Conservation (phyloP, 2,797 vertebrate genomes). For the Halcyon badia region DNA sequence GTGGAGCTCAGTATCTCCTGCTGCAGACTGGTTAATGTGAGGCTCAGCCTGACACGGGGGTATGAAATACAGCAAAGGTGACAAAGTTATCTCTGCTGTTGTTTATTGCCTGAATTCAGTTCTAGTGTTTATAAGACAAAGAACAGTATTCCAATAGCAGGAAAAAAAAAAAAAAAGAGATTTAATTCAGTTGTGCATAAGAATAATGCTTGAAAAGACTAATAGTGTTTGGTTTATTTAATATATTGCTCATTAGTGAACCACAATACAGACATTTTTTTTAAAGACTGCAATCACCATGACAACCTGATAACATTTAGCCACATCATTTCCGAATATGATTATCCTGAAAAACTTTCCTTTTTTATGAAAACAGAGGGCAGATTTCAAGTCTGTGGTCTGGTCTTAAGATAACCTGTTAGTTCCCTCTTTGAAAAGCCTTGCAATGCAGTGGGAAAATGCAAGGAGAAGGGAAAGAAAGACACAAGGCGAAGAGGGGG, state of each 20-base stretch:
- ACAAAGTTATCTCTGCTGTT: conserved; percentile 54
- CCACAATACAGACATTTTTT: conserved; percentile 71
- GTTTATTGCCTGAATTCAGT: conserved; percentile 56
- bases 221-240: conserved; percentile 63
- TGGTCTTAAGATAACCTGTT: conserved; percentile 45
- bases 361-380: conserved; percentile 44
- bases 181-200: conserved; percentile 34
- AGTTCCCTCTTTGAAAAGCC: neutral
- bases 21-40: neutral
- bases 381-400: conserved; percentile 46
- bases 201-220: conserved; percentile 62
- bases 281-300: conserved; percentile 67
- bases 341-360: conserved; percentile 54
- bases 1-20: neutral
- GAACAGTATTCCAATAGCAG: conserved; percentile 15
- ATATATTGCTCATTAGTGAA: conserved; percentile 72
- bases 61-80: conserved; percentile 59
- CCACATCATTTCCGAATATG: conserved; percentile 55
- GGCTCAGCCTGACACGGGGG: neutral
- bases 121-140: conserved; percentile 50
- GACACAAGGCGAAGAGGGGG: neutral
- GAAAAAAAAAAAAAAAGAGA: neutral
- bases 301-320: conserved; percentile 69
- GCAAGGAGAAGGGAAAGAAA: neutral
- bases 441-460: neutral